Percentiles rank a stretch among this genome's conserved stretches.
These are phyloP conservation scores for Festucalex cinctus DNA, from an alignment of 2,113 vertebrate genomes.

Conservation along the genomic window DNA sequence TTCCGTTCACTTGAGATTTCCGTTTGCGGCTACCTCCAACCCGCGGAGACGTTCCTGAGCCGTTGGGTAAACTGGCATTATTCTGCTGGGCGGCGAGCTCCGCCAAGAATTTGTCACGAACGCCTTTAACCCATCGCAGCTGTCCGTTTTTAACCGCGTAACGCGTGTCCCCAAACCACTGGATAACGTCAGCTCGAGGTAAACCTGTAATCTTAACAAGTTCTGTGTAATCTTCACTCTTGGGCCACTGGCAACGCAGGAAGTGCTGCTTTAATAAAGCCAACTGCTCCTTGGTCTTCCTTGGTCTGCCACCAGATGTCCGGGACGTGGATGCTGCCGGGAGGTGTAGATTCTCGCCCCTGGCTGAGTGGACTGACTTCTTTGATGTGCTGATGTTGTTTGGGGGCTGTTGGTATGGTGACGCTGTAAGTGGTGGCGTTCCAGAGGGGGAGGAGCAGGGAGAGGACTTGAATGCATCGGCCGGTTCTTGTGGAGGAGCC, in stretches of 20 bases:
- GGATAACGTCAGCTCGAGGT: conserved; percentile 85
- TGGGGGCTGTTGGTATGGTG: conserved; percentile 58
- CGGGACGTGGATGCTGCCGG: conserved; percentile 64
- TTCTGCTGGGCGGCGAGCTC: conserved; percentile 69
- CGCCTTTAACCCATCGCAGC: conserved; percentile 81
- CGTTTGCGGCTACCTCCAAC: conserved; percentile 62
- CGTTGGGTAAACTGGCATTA: conserved; percentile 42
- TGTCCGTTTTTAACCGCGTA: conserved; percentile 90
- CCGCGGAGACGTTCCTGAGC: conserved; percentile 37
- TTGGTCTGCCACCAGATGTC: conserved; percentile 74
- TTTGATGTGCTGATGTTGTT: conserved; percentile 52
- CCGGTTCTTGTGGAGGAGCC: conserved; percentile 35
- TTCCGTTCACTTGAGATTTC: conserved; percentile 52
- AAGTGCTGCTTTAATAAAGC: conserved; percentile 85
- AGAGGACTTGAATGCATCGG: conserved; percentile 30
- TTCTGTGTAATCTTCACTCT: conserved; percentile 81
- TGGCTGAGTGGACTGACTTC: conserved; percentile 57
- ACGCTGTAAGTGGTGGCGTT: conserved; percentile 51
- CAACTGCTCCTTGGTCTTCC: conserved; percentile 88
- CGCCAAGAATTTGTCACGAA: conserved; percentile 74
- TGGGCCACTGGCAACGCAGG: conserved; percentile 84
- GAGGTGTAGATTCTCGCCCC: conserved; percentile 45
- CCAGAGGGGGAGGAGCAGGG: conserved; percentile 52
- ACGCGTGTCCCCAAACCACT: conserved; percentile 90
- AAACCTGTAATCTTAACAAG: conserved; percentile 82